These are phyloP conservation scores for Synanthedon myopaeformis DNA, from an alignment of 2,888 invertebrate species.

Conservation along the genomic window DNA sequence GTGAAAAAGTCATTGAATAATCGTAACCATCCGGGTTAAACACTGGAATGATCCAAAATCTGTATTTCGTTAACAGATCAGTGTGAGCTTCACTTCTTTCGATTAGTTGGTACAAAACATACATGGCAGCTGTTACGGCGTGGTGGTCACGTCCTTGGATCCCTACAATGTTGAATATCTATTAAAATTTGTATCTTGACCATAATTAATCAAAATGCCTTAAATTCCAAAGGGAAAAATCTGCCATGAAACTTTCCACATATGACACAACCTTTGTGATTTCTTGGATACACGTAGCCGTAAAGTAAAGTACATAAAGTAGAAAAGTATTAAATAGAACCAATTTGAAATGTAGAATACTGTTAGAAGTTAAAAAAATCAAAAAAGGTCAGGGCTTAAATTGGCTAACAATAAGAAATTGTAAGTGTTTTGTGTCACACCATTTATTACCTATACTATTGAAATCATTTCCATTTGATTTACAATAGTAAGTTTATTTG, in stretches of 20 bases:
- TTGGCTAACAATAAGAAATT: too few relatives aligned
- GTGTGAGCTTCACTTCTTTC: conserved; percentile 43
- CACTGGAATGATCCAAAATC: conserved; percentile 59
- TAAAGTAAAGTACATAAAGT: too few relatives aligned
- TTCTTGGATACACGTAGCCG: too few relatives aligned
- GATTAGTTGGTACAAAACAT: conserved; percentile 49
- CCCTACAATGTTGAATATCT: conserved; percentile 23
- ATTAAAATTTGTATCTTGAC: neutral
- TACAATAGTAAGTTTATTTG: neutral
- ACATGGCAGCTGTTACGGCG: conserved; percentile 55
- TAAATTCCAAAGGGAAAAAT: too few relatives aligned
- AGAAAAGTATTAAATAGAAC: too few relatives aligned
- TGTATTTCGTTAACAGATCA: conserved; percentile 43
- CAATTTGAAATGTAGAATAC: too few relatives aligned
- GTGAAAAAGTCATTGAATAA: conserved; percentile 58
- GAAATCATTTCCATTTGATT: neutral
- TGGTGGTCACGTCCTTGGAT: conserved; percentile 60
- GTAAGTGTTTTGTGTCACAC: too few relatives aligned
- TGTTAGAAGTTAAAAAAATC: too few relatives aligned
- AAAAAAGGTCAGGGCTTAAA: too few relatives aligned
- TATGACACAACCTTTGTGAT: too few relatives aligned
- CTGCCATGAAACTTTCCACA: too few relatives aligned
- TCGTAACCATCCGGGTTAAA: conserved; percentile 64
- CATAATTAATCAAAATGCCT: too few relatives aligned
- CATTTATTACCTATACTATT: neutral